These are phyloP conservation scores for Hippocampus barbouri DNA, from an alignment of 2,113 vertebrate species.

Conservation along the genomic window DNA sequence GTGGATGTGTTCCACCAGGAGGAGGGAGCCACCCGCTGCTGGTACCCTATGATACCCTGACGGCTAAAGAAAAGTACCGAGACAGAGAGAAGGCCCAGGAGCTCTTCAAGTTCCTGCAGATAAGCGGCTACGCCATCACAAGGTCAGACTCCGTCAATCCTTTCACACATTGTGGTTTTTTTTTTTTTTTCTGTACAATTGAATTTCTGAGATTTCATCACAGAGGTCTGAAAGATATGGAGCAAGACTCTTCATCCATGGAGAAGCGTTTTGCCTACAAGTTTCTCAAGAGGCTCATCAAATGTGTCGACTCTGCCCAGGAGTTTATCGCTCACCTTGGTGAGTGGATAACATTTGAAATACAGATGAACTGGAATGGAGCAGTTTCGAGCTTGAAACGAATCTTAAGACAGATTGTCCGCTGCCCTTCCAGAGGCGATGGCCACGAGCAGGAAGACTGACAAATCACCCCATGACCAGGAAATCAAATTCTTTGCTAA, in stretches of 20 bases:
- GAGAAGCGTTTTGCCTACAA: constrained; percentile 93
- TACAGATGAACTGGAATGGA: not conserved
- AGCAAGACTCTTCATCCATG: constrained; percentile 89
- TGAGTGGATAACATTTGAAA: constrained; percentile 60
- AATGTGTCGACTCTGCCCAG: constrained; percentile 92
- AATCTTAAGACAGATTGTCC: not conserved
- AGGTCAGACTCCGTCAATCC: constrained; percentile 50
- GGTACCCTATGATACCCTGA: constrained; percentile 94
- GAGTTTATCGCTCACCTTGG: constrained; percentile 96
- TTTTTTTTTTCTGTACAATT: not conserved
- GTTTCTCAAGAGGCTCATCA: constrained; percentile 90
- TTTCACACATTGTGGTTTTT: not conserved
- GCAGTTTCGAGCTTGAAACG: not conserved
- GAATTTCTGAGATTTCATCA: not conserved
- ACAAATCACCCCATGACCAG: constrained; percentile 95
- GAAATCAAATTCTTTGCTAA: constrained; percentile 99
- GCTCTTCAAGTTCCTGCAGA: constrained; percentile 91
- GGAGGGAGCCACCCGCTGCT: constrained; percentile 89
- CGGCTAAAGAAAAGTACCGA: constrained; percentile 92
- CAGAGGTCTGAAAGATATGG: constrained; percentile 86
- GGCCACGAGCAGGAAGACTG: constrained; percentile 90
- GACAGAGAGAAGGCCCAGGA: constrained; percentile 96
- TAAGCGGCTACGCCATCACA: constrained; percentile 80
- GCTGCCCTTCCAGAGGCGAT: constrained; percentile 81
- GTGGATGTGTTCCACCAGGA: constrained; percentile 68